phyloP scores from a whole-genome alignment of 1,140 invertebrate species.

The Drosophila kanapiae region DNA sequence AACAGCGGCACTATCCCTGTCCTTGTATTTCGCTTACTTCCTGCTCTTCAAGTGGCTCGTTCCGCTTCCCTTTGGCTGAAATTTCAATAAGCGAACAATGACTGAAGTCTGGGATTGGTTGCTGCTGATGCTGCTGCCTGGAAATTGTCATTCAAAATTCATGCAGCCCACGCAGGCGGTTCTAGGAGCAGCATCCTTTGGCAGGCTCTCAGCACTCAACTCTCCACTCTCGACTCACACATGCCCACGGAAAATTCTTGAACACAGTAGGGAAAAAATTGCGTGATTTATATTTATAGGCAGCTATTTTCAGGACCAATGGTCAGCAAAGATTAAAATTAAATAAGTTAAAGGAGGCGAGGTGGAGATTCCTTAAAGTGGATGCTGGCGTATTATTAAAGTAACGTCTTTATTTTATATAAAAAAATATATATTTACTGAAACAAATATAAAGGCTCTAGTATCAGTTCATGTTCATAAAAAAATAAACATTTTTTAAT shows the following conservation, averaged over 20 bases:
- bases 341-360: background rate
- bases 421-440: too few species aligned
- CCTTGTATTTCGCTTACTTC: conserved; percentile 53
- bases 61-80: conserved; percentile 53
- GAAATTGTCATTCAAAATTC: conserved; percentile 77
- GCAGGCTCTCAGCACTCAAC: conserved; percentile 16
- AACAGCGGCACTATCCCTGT: conserved; percentile 36
- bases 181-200: conserved; percentile 40
- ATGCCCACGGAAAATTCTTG: conserved; percentile 51
- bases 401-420: too few species aligned
- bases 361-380: too few species aligned
- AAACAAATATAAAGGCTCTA: too few species aligned
- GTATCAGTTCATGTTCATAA: too few species aligned
- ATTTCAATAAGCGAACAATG: conserved; percentile 46
- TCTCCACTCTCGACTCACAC: conserved; percentile 43
- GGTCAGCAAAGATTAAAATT: background rate
- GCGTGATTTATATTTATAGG: conserved; percentile 16
- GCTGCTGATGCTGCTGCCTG: conserved; percentile 36
- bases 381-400: too few species aligned
- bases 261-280: conserved; percentile 9
- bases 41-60: conserved; percentile 68
- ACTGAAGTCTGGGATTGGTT: conserved; percentile 39
- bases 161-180: conserved; percentile 64
- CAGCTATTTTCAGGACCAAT: conserved; percentile 2
- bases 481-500: too few species aligned